Percentiles rank a stretch among this genome's conserved stretches.
Conservation (phyloP, 35 echinoderm and acorn worm species). For the Ophiothrix spiculata region DNA sequence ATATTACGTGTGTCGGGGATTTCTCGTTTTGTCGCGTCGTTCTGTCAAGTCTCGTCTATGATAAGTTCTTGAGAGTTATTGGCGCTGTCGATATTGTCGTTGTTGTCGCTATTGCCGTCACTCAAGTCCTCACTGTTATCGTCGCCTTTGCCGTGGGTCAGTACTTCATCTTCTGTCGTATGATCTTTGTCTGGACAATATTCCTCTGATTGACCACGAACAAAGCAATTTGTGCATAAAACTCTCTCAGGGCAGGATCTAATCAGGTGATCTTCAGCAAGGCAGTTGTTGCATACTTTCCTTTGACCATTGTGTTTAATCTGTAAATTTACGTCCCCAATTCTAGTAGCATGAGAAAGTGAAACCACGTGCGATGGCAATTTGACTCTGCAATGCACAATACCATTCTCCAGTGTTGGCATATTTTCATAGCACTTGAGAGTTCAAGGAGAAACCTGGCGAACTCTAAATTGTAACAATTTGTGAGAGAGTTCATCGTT, state of each 20-base stretch:
- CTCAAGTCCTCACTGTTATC: not conserved
- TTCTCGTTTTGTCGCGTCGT: too few species aligned
- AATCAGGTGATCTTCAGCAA: not conserved
- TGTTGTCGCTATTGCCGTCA: not conserved
- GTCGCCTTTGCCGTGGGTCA: not conserved
- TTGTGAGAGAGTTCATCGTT: not conserved
- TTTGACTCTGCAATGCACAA: not conserved
- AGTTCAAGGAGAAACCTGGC: not conserved
- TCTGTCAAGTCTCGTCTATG: too few species aligned
- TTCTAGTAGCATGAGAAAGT: not conserved
- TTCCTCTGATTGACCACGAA: not conserved
- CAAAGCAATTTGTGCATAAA: not conserved
- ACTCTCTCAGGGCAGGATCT: not conserved
- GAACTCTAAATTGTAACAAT: not conserved
- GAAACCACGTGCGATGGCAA: not conserved
- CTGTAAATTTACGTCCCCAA: not conserved
- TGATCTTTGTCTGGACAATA: not conserved
- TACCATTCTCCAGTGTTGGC: not conserved
- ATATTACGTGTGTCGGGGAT: too few species aligned
- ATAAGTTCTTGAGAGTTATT: too few species aligned
- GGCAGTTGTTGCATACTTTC: not conserved
- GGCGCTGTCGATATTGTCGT: not conserved
- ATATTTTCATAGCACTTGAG: not conserved
- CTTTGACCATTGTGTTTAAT: not conserved
- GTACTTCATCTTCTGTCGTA: not conserved